Evolutionary conservation across 1,140 invertebrate species (phyloP), one percentile per base, ranked within the genome.

Genomic region (Danaus plexippus): DNA sequence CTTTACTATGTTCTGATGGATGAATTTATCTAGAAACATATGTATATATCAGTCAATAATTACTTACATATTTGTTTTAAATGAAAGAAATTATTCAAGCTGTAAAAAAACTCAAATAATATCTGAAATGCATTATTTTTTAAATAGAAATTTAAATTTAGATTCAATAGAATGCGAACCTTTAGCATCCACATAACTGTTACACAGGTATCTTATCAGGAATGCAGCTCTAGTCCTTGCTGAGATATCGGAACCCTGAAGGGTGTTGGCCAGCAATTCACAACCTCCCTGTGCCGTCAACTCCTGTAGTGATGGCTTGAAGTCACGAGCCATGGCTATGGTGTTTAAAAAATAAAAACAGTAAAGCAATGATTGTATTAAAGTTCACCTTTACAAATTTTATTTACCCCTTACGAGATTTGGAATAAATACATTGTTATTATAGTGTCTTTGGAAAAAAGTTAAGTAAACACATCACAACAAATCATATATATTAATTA

Each of bases 151-250:
- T 32, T 7, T 32, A 6, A 32, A 32, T 32, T 2, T 32, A 32
- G 7, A 32, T 32, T 32, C 22, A 32, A 32, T 32, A 32, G 22
- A 32, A 32, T 32, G 1, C 22, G 7, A 32, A 89, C 92, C 87
- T 88, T 89, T 90, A 12, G 88, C 83, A 47, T 89, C 85, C 1
- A 76, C 70, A 41, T 91, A 84, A 57, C 89, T 79, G 15, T 73
- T 85, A 67, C 90, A 91, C 9, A 95, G 76, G 50, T 88, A 85
- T 2, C 81, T 81, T 10, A 94, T 75, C 41, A 95, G 82, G 78
- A 95, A 94, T 9, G 92, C 89, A 6, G 91, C 89, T 80, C 94
- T 94, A 1, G 91, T 90, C 67, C 90, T 87, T 3, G 93, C 79
- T 59, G 92, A 91, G 52, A 90, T 88, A 11, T 91, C 77, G 1